Base-by-base conservation (phyloP, 2,888 invertebrate genomes). In the Ornithoptera alexandrae region DNA sequence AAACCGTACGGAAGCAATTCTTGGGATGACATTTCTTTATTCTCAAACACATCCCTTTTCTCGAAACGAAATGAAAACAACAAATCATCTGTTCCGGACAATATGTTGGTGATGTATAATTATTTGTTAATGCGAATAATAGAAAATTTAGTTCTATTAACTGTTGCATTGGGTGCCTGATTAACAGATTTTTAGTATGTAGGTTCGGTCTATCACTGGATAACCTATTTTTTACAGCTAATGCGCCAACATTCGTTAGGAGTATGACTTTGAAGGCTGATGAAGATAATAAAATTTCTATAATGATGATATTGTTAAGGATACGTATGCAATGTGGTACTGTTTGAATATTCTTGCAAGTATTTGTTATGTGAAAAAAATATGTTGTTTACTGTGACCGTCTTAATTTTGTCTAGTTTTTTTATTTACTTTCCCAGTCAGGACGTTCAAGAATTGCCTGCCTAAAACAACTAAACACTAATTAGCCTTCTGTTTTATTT, bases 21-120 rank as follows among this genome's bases (percentile, higher is more conserved):
- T n/a, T 64, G 68, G 20, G 53, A 68, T 63, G 68, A 68, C 64
- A 64, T 69, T 69, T 69, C 69, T 69, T 42, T 65, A 69, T 69
- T 65, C 60, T 61, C 42, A 56, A 65, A 61, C 60, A 68, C 39
- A 65, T 57, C 69, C 61, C 61, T 61, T 64, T 30, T 53, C 22
- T 22, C 60, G 62, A 30, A 42, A 65, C 39, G 64, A 65, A 69
- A 69, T 69, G 65, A 69, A 58, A 56, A 69, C 42, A 65, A 65
- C 60, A 69, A 69, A 69, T 69, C 65, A 69, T 63, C 53, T 68
- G 18, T 46, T 10, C 18, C 18, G 63, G n/a, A 68, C 39, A 17
- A 12, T 64, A 18, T 10, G 39, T 61, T 7, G 46, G 30, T 17
- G 18, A 53, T 53, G 1, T 53, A 15, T 46, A 46, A 46, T 46